Evolutionary conservation across 2,888 invertebrate genomes (phyloP).

Genomic region (Orthosia incerta): DNA sequence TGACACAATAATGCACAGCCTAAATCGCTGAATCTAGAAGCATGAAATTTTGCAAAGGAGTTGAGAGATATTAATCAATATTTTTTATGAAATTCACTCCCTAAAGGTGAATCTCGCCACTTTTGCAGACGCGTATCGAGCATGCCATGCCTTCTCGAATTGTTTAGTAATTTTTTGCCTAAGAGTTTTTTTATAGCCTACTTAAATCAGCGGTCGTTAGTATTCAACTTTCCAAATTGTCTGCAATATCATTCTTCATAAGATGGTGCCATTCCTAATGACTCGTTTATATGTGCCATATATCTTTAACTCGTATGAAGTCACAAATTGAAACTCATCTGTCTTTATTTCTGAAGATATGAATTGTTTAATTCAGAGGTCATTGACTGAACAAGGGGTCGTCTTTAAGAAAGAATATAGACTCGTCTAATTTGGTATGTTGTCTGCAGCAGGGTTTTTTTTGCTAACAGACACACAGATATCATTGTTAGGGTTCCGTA

Average conservation of each 20-base stretch:
- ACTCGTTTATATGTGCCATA: not conserved
- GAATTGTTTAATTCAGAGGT: conserved; percentile 13
- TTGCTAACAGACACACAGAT: not conserved
- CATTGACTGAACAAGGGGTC: conserved; percentile 1
- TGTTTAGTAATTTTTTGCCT: too few species aligned
- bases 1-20: too few species aligned
- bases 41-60: too few species aligned
- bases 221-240: not conserved
- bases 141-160: too few species aligned
- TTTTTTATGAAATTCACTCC: too few species aligned
- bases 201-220: not conserved
- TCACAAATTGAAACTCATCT: conserved; percentile 10
- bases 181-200: not conserved
- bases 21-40: too few species aligned
- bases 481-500: too few species aligned
- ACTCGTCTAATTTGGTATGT: not conserved
- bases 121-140: too few species aligned
- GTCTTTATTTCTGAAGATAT: conserved; percentile 20
- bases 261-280: not conserved
- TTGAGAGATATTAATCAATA: too few species aligned
- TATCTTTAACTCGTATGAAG: conserved; percentile 10
- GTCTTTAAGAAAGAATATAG: not conserved
- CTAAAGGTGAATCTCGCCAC: too few species aligned
- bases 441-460: not conserved
- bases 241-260: not conserved